Evolutionary conservation across 2,113 vertebrate genomes (phyloP).

Genomic region (Triplophysa siluroides): DNA sequence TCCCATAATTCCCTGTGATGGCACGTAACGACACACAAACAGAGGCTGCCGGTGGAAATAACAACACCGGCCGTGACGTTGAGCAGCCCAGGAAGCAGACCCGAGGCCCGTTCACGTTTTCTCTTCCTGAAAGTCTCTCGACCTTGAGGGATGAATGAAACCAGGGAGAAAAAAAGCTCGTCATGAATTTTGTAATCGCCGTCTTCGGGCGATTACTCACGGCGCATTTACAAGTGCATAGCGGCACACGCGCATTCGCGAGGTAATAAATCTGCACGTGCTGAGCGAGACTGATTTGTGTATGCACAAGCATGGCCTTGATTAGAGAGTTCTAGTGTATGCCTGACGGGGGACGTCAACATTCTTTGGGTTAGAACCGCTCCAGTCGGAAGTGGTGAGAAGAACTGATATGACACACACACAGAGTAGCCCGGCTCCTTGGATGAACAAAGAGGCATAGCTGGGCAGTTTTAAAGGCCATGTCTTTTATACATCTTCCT

Average conservation of each 20-base stretch:
- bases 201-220: slow-evolving; percentile 33
- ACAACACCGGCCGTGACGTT: slow-evolving; percentile 34
- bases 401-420: slow-evolving; percentile 2
- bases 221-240: slow-evolving; percentile 24
- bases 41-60: slow-evolving; percentile 37
- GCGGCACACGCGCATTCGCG: not conserved
- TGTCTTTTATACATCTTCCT: not conserved
- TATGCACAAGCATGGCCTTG: not conserved
- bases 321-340: slow-evolving; percentile 25
- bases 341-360: slow-evolving; percentile 5
- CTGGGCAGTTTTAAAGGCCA: not conserved
- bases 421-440: not conserved
- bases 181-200: slow-evolving; percentile 28
- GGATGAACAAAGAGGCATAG: not conserved
- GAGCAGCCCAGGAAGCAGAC: slow-evolving; percentile 30
- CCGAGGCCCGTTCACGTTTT: slow-evolving; percentile 1
- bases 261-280: slow-evolving; percentile 13
- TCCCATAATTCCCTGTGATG: slow-evolving; percentile 55
- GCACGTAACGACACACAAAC: slow-evolving; percentile 48
- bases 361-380: slow-evolving; percentile 13
- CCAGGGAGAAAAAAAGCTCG: slow-evolving; percentile 25
- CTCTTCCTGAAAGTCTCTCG: not conserved
- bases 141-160: slow-evolving; percentile 44
- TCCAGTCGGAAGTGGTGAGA: slow-evolving; percentile 3
- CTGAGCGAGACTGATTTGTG: slow-evolving; percentile 12